A percentile compares a stretch with the other conserved stretches of the same genome.
Conservation (phyloP, 1,140 invertebrate genomes). For the Diorhabda sublineata region DNA sequence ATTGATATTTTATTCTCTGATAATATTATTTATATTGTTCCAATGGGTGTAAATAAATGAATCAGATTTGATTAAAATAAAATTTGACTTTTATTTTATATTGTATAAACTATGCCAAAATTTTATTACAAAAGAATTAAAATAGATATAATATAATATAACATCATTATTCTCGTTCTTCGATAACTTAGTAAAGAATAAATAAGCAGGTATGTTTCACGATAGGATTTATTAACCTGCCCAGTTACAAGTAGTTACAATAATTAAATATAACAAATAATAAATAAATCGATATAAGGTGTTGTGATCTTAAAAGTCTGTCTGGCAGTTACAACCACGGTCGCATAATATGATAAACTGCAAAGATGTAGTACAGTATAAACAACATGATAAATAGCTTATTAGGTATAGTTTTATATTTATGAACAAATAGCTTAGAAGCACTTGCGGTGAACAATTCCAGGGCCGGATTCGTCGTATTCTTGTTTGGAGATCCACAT, state of each 20-base stretch:
- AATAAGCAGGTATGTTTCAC: slow-evolving; percentile 35
- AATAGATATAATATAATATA: slow-evolving; percentile 9
- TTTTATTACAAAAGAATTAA: slow-evolving; percentile 24
- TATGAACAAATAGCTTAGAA: slow-evolving; percentile 64
- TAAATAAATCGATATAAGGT: slow-evolving; percentile 34
- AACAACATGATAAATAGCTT: slow-evolving; percentile 35
- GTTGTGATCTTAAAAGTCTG: slow-evolving; percentile 40
- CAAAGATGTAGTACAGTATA: slow-evolving; percentile 35
- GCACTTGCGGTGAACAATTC: slow-evolving; percentile 92
- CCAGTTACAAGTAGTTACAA: slow-evolving; percentile 35
- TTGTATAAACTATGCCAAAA: slow-evolving; percentile 28
- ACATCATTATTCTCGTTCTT: slow-evolving; percentile 22
- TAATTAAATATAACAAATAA: slow-evolving; percentile 39
- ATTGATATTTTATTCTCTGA: no score
- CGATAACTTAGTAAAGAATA: slow-evolving; percentile 24
- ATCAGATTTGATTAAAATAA: slow-evolving; percentile 4
- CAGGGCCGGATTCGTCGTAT: slow-evolving; percentile 90
- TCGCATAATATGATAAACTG: slow-evolving; percentile 29
- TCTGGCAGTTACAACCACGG: slow-evolving; percentile 43
- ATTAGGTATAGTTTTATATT: slow-evolving; percentile 20
- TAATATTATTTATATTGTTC: no score
- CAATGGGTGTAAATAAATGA: no score
- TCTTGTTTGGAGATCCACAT: slow-evolving; percentile 96
- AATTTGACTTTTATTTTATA: slow-evolving; percentile 17
- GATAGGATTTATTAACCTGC: slow-evolving; percentile 40